Evolutionary conservation across 1,140 invertebrate species (phyloP), one percentile per base, ranked within the genome.

Genomic region (Alviniconcha marisindica): DNA sequence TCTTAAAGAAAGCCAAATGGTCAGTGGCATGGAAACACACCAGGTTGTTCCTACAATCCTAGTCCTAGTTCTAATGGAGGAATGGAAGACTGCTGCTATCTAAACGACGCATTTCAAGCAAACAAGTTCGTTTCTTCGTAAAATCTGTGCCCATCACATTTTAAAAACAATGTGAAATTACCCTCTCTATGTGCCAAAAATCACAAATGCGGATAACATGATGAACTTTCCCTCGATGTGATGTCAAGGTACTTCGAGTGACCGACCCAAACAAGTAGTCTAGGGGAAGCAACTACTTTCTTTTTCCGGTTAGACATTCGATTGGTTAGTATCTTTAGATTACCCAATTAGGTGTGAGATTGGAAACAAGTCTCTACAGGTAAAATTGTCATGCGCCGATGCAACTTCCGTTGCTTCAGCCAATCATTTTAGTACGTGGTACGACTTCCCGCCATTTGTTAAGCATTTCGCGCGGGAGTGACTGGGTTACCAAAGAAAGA

Each of bases 381-480:
- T 63, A 31, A 24, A n/a, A 5, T n/a, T 63, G 28, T 24, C 60
- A 63, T 63, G 60, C 60, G 60, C 60, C 5, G 5, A 5, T 24
- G 10, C 60, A 31, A 5, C 21, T 63, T 24, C 28, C 21, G 28
- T n/a, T 24, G 28, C 24, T 63, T 63, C 28, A 63, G 24, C 60
- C 60, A 63, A 63, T 63, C 60, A 63, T n/a, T n/a, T 63, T 63
- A 24, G 60, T 24, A 31, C 5, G 60, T 63, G 7, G 60, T 5
- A 5, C 24, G 24, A 63, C 4, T 76, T 76, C 73, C 73, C 73
- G 73, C 73, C 73, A 76, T 44, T 42, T 42, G 33, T 42, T 15
- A 63, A 5, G 33, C 7, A 3, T 7, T 76, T 76, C 18, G 73
- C 73, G 73, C 73, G 73, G 40, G 40, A 42, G 36, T 76, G 73